Percentiles rank a stretch among this genome's conserved stretches.
Conservation (phyloP, 2,888 invertebrate species). For the Callimorpha dominula region DNA sequence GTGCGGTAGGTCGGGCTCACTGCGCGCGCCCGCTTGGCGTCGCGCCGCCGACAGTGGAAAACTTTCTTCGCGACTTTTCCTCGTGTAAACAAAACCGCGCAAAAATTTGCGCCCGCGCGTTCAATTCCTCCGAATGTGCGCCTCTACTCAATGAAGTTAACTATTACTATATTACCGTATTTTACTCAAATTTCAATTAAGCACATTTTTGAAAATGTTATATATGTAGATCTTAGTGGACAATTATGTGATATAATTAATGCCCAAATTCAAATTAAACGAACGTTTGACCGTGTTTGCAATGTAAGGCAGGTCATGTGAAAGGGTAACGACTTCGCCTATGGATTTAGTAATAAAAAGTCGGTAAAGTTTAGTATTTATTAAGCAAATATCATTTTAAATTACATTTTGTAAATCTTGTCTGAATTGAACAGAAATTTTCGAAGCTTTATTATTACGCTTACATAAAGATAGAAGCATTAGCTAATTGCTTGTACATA, state of each 20-base stretch:
- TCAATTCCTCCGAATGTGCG: constrained; percentile 40
- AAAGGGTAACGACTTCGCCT: constrained; percentile 76
- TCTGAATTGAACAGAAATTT: background rate
- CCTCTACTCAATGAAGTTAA: constrained; percentile 48
- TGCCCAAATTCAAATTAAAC: constrained; percentile 50
- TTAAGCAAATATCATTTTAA: constrained; percentile 21
- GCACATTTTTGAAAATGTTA: constrained; percentile 37
- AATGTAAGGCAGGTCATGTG: constrained; percentile 74
- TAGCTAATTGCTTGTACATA: background rate
- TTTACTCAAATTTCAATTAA: constrained; percentile 35
- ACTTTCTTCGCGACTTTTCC: constrained; percentile 86
- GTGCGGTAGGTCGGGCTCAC: constrained; percentile 87
- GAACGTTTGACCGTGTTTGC: constrained; percentile 66
- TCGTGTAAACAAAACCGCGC: constrained; percentile 79
- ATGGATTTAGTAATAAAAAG: constrained; percentile 85
- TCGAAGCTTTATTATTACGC: background rate
- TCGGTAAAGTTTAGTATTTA: constrained; percentile 81
- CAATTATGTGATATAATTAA: constrained; percentile 64
- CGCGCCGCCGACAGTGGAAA: constrained; percentile 79
- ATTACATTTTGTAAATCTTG: background rate
- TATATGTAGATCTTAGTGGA: constrained; percentile 43
- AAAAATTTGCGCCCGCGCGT: constrained; percentile 69
- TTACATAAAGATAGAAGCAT: background rate
- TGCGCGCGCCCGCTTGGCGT: constrained; percentile 79
- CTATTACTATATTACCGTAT: constrained; percentile 31